phyloP scores from a whole-genome alignment of 2,113 vertebrate genomes.

The Galemys pyrenaicus region DNA sequence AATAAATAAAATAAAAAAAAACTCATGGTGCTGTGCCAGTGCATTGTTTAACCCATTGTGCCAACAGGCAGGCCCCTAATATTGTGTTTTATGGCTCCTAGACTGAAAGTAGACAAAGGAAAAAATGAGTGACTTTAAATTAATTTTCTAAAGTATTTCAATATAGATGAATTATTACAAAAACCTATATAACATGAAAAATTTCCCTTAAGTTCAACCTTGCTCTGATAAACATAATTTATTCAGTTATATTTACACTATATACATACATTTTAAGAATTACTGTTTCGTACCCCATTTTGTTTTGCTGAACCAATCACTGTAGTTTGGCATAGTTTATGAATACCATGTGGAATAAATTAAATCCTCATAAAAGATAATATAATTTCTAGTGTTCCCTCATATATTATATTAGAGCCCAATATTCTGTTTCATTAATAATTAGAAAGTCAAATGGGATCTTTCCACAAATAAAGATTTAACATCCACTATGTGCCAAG shows the following conservation, averaged over 20 bases:
- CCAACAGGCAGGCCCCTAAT: too few species aligned
- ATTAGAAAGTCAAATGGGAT: constrained; percentile 4
- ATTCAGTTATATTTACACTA: not conserved
- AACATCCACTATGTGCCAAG: not conserved
- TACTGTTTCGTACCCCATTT: not conserved
- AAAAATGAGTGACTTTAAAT: not conserved
- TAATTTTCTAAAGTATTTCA: not conserved
- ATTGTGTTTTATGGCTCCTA: not conserved
- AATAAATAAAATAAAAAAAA: too few species aligned
- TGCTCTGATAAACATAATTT: not conserved
- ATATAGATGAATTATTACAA: not conserved
- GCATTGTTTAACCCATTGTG: too few species aligned
- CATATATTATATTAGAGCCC: not conserved
- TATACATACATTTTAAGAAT: not conserved
- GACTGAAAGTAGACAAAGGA: not conserved
- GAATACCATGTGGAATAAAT: not conserved
- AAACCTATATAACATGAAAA: not conserved
- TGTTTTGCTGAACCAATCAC: not conserved
- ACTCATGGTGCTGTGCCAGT: too few species aligned
- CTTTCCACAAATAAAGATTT: constrained; percentile 24
- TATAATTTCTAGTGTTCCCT: not conserved
- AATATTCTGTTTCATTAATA: not conserved
- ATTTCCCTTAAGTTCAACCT: not conserved
- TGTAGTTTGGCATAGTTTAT: not conserved
- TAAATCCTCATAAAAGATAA: not conserved